Evolutionary conservation across 1,140 invertebrate genomes (phyloP), one percentile per base, ranked within the genome.

Genomic region (Bilobella aurantiaca): DNA sequence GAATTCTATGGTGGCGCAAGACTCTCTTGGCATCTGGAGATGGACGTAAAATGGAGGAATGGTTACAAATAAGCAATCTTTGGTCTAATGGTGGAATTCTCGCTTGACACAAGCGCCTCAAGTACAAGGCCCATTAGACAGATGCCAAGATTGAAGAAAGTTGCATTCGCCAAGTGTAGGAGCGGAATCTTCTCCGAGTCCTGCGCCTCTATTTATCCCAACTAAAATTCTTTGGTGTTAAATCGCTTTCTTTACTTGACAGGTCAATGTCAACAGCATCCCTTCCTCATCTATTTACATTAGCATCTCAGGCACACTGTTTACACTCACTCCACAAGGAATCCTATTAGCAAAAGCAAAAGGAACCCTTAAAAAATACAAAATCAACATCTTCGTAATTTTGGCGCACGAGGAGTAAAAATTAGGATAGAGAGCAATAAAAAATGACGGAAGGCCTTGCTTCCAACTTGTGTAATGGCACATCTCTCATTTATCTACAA

Each of bases 201-300:
- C 37, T 42, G 8, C n/a, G 8, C 37, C 37, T 42, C 37, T 42
- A 42, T 42, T 53, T 53, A 8, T 53, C 21, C 49, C 25, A 53
- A 53, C 49, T 53, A 53, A 53, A 53, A 53, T 53, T 53, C 49
- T 23, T 16, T 16, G 23, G 49, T 53, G 49, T 53, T 53, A 53
- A 53, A 53, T 53, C 49, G 49, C 23, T 53, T 53, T 53, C 49
- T 53, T 53, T 53, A 53, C 49, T 53, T 53, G 49, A 53, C 49
- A 53, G 49, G 49, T 53, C 49, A 53, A 53, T 53, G 49, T 53
- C 49, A 53, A 53, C 49, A 53, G 23, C 49, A 53, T 12, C 49
- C 49, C 49, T 18, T 12, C 49, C 49, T 12, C 49, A 53, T 53
- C 23, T 53, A 53, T 53, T 53, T 53, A 53, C 49, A 53, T 53